phyloP scores from a whole-genome alignment of 2,888 invertebrate species.

The Cecidostiba fungosa region DNA sequence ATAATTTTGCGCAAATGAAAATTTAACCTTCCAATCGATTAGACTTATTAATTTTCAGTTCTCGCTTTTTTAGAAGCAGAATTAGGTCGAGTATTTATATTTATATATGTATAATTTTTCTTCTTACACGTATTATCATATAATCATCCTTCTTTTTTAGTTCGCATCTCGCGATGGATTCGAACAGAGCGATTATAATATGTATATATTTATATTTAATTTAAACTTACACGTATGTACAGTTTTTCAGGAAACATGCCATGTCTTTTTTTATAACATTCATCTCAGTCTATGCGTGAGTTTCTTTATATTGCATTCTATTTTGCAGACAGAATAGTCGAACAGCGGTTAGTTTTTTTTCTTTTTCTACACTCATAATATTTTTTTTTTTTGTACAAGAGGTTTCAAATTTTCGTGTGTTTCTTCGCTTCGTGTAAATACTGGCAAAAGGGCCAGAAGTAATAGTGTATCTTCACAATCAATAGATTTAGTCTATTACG shows the following conservation, averaged over 20 bases:
- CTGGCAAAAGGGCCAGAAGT: constrained; percentile 44
- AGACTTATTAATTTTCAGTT: constrained; percentile 49
- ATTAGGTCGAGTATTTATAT: constrained; percentile 59
- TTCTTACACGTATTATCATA: constrained; percentile 45
- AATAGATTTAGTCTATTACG: constrained; percentile 3
- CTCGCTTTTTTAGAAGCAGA: constrained; percentile 53
- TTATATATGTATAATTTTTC: constrained; percentile 43
- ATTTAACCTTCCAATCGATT: constrained; percentile 15
- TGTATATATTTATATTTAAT: constrained; percentile 47
- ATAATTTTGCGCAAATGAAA: constrained; percentile 13
- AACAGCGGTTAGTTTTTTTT: constrained; percentile 55
- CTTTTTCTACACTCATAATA: constrained; percentile 56
- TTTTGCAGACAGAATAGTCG: constrained; percentile 58
- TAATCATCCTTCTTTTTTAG: constrained; percentile 38
- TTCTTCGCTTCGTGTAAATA: constrained; percentile 16
- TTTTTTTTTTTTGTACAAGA: constrained; percentile 59
- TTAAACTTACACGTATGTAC: constrained; percentile 61
- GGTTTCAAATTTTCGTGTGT: constrained; percentile 50
- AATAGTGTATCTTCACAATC: not conserved
- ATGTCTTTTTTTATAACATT: constrained; percentile 56
- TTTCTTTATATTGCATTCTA: constrained; percentile 54
- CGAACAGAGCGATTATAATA: constrained; percentile 38
- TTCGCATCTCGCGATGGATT: constrained; percentile 37
- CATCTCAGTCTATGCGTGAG: constrained; percentile 62
- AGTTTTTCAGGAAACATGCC: constrained; percentile 63